These are phyloP conservation scores for Caenorhabditis tropicalis DNA, from an alignment of 1,140 invertebrate genomes.

Conservation along the genomic window DNA sequence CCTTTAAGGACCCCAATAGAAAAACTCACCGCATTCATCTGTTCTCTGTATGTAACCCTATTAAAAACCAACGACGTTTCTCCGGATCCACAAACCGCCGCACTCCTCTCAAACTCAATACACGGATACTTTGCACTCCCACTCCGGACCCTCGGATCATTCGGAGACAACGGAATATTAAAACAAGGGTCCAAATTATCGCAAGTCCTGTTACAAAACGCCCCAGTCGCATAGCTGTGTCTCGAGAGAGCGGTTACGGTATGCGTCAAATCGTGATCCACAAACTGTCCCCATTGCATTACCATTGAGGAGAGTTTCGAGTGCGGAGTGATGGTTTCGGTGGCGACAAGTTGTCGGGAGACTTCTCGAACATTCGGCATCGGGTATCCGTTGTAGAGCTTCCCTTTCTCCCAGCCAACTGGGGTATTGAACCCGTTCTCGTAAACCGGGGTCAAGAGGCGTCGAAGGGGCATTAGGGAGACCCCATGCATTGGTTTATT, in stretches of 20 bases:
- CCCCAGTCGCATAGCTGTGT: constrained; percentile 88
- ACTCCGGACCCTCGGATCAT: constrained; percentile 77
- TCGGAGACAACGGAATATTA: constrained; percentile 86
- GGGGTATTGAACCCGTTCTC: constrained; percentile 96
- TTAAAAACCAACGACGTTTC: constrained; percentile 90
- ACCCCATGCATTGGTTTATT: constrained; percentile 77
- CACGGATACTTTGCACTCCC: constrained; percentile 77
- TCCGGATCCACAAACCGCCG: constrained; percentile 94
- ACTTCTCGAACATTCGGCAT: constrained; percentile 67
- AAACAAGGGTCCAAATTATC: constrained; percentile 95
- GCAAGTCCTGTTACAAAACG: constrained; percentile 87
- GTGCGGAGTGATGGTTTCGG: constrained; percentile 50
- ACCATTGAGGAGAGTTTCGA: constrained; percentile 46
- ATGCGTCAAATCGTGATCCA: constrained; percentile 93
- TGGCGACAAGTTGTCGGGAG: constrained; percentile 44
- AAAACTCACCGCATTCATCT: constrained; percentile 80
- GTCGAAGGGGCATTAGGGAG: constrained; percentile 84
- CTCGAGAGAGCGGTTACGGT: constrained; percentile 88
- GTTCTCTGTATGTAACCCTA: constrained; percentile 85
- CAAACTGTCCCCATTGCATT: constrained; percentile 99
- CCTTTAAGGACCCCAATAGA: no score
- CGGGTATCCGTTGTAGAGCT: constrained; percentile 64
- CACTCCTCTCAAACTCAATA: constrained; percentile 89
- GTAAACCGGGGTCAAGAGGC: constrained; percentile 87
- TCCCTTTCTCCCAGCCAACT: constrained; percentile 66